Evolutionary conservation across 2,888 invertebrate species (phyloP).

Genomic region (Linhomoeus sp.): DNA sequence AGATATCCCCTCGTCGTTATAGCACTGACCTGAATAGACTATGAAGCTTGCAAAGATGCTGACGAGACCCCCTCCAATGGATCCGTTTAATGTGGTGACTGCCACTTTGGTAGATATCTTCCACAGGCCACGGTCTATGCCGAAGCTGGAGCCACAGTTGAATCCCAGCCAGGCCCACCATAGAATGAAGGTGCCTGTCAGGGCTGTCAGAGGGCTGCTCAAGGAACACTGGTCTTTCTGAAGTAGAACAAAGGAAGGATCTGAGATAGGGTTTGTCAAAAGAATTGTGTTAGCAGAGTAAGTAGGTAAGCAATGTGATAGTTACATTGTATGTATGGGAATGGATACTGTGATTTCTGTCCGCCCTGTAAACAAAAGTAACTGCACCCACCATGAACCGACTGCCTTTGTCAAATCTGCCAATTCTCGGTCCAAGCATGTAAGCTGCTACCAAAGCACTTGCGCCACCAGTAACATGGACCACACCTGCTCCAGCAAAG

Average conservation of each 20-base stretch:
- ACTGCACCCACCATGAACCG: no score
- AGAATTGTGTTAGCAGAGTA: no score
- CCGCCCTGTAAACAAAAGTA: no score
- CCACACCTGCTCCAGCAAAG: slow-evolving; percentile 6
- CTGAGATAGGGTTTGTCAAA: no score
- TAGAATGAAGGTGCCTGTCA: slow-evolving; percentile 58
- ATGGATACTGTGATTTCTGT: no score
- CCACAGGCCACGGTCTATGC: slow-evolving; percentile 63
- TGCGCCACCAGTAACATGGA: slow-evolving; percentile 3
- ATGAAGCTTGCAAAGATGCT: no score
- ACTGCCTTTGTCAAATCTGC: slow-evolving; percentile 5
- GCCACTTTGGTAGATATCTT: slow-evolving; percentile 59
- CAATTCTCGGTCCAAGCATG: slow-evolving; percentile 4
- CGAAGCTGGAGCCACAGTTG: slow-evolving; percentile 55
- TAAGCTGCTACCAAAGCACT: slow-evolving; percentile 2
- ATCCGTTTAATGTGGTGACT: slow-evolving; percentile 70
- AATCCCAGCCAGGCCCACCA: slow-evolving; percentile 97
- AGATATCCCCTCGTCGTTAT: no score
- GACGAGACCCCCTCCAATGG: slow-evolving; percentile 56
- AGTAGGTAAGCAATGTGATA: no score
- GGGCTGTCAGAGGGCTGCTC: slow-evolving; percentile 4
- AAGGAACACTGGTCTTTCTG: background rate
- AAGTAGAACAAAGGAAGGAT: no score
- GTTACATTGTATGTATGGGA: no score
- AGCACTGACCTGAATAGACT: no score